Conservation (phyloP, 2,888 invertebrate genomes). For the Catonia carolina region DNA sequence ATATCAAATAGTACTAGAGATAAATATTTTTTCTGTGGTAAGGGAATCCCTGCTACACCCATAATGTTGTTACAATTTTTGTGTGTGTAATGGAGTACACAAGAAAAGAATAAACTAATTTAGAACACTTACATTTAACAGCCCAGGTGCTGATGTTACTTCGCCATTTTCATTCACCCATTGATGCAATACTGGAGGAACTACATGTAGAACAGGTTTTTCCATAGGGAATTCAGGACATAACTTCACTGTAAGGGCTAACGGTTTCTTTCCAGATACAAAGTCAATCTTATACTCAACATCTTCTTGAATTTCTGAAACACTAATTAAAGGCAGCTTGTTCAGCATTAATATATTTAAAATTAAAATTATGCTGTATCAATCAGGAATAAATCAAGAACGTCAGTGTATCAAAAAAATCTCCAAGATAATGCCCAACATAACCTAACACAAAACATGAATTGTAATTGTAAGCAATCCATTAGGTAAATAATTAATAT, state of each 20-base stretch:
- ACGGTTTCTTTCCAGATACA: conserved; percentile 54
- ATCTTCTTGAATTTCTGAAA: conserved; percentile 61
- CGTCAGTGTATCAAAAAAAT: too few species aligned
- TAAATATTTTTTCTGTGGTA: too few species aligned
- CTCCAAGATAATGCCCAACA: too few species aligned
- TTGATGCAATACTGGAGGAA: conserved; percentile 60
- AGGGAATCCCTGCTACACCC: too few species aligned
- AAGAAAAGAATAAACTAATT: too few species aligned
- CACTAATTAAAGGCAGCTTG: conserved; percentile 49
- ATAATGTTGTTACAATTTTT: too few species aligned
- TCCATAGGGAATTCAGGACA: conserved; percentile 68
- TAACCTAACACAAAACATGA: neutral
- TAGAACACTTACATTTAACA: conserved; percentile 54
- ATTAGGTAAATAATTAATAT: conserved; percentile 15
- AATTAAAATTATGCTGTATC: neutral
- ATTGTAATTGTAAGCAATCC: neutral
- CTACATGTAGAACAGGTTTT: conserved; percentile 61
- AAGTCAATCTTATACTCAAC: conserved; percentile 68
- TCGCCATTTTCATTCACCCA: conserved; percentile 67
- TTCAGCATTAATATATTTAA: too few species aligned
- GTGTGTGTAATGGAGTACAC: too few species aligned
- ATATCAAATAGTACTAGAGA: too few species aligned
- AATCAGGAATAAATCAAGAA: too few species aligned
- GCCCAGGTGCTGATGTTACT: conserved; percentile 65
- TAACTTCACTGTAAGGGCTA: conserved; percentile 59